phyloP scores from a whole-genome alignment of 2,113 vertebrate genomes.

The Planiliza haematocheilus region DNA sequence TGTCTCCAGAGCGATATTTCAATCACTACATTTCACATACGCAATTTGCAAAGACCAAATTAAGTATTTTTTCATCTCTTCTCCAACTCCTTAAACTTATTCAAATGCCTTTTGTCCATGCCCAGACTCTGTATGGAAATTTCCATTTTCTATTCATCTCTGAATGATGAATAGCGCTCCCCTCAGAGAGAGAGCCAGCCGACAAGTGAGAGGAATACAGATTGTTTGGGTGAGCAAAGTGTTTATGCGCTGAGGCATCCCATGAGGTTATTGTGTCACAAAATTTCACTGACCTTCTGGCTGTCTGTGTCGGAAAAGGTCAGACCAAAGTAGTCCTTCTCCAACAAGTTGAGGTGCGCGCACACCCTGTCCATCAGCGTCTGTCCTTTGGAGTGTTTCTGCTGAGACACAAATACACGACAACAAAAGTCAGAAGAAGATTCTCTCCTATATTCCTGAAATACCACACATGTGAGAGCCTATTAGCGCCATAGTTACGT shows the following conservation, averaged over 20 bases:
- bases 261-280: slow-evolving; percentile 4
- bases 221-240: slow-evolving; percentile 24
- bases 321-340: slow-evolving; percentile 98
- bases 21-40: slow-evolving; percentile 1
- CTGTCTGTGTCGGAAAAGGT: slow-evolving; percentile 94
- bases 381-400: slow-evolving; percentile 96
- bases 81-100: slow-evolving; percentile 33
- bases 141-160: slow-evolving; percentile 50
- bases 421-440: slow-evolving; percentile 7
- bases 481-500: not conserved
- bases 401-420: slow-evolving; percentile 51
- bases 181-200: slow-evolving; percentile 13
- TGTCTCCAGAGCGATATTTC: slow-evolving; percentile 15
- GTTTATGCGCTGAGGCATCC: slow-evolving; percentile 15
- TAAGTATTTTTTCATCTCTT: slow-evolving; percentile 29
- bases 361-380: slow-evolving; percentile 93
- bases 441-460: not conserved
- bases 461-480: not conserved
- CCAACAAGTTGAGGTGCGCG: slow-evolving; percentile 95
- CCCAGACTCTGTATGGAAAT: slow-evolving; percentile 7
- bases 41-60: slow-evolving; percentile 26
- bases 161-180: slow-evolving; percentile 50
- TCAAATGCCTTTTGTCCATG: slow-evolving; percentile 31
- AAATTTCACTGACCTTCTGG: slow-evolving; percentile 90
- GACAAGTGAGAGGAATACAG: slow-evolving; percentile 47